Evolutionary conservation across 2,797 vertebrate species (phyloP).

Genomic region (Adelosebastes latens): DNA sequence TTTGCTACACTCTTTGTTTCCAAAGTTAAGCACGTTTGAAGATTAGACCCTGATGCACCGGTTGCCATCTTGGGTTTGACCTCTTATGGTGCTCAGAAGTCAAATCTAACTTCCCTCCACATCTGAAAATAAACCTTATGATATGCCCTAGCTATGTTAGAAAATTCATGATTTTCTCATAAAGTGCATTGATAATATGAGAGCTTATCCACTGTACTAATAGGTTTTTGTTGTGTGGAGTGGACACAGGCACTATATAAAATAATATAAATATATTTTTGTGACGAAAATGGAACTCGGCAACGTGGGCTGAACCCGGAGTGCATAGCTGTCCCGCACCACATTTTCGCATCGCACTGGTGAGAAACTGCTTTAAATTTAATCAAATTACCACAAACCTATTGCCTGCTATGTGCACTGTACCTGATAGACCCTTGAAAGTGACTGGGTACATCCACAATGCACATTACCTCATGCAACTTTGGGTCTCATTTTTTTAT

Average conservation of each 20-base stretch:
- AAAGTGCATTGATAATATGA: no score
- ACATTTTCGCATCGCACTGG: neutral
- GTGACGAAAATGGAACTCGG: neutral
- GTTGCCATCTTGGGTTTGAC: fast-evolving
- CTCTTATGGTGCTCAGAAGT: no score
- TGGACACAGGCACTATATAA: neutral
- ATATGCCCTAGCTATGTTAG: no score
- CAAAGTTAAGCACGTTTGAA: no score
- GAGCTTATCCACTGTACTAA: neutral
- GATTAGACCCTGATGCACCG: no score
- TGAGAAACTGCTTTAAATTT: neutral
- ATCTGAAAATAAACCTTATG: no score
- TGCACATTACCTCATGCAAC: no score
- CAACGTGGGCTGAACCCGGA: fast-evolving
- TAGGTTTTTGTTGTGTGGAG: neutral
- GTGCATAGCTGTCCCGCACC: neutral
- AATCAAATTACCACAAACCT: neutral
- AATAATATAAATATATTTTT: neutral
- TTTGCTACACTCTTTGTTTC: no score
- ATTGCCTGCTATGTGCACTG: no score
- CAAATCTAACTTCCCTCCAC: no score
- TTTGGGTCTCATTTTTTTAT: neutral
- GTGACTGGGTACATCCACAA: no score
- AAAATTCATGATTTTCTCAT: fast-evolving
- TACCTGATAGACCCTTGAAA: no score